Conservation (phyloP, 2,113 vertebrate species). For the Nyctibius bracteatus region DNA sequence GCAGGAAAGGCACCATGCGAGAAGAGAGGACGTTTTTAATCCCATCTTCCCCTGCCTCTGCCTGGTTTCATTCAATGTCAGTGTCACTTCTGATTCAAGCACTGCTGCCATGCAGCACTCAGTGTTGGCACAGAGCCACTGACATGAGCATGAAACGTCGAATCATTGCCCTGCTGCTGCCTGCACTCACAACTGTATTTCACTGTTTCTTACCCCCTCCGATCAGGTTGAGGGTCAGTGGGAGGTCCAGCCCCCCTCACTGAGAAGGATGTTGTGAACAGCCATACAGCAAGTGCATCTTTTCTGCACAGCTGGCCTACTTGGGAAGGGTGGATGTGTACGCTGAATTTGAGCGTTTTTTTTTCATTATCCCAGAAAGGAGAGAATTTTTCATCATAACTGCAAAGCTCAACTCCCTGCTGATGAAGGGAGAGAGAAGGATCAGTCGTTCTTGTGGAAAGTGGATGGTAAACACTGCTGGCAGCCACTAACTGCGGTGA, state of each 20-base stretch:
- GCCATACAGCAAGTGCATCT: accelerated
- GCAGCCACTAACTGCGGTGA: not conserved
- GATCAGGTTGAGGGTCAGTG: not conserved
- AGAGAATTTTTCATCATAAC: not conserved
- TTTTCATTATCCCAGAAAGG: not conserved
- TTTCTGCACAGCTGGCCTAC: not conserved
- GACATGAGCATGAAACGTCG: not conserved
- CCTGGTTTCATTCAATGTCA: not conserved
- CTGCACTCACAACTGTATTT: not conserved
- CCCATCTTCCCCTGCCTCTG: accelerated
- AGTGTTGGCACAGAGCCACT: accelerated
- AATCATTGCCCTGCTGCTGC: not conserved
- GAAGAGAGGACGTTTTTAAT: not conserved
- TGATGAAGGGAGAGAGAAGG: not conserved
- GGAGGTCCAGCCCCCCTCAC: accelerated
- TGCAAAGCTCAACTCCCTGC: not conserved
- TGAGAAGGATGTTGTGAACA: no score
- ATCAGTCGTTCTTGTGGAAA: accelerated
- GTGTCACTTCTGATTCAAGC: not conserved
- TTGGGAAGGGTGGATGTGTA: not conserved
- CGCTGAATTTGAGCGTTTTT: accelerated
- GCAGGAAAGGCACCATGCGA: accelerated
- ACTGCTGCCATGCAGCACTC: accelerated
- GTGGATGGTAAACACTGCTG: not conserved
- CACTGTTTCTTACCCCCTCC: not conserved